Evolutionary conservation across 2,797 vertebrate genomes (phyloP), one percentile per base, ranked within the genome.

Genomic region (Neosilurus hyrtlii): DNA sequence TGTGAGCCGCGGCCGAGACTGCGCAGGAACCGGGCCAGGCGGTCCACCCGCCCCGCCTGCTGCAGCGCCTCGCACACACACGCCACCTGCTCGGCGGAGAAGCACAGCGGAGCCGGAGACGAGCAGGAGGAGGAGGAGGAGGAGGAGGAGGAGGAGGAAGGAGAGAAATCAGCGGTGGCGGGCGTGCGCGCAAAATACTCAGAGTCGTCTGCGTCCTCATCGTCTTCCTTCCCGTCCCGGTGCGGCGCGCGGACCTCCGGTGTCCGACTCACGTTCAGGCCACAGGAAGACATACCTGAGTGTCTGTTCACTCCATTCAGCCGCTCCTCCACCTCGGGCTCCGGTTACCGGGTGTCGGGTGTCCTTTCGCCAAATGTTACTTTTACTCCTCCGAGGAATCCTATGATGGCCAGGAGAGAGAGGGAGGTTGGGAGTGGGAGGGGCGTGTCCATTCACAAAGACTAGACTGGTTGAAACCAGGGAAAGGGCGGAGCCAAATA

Each of bases 21-120:
- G 96, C 97, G 97, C 85, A 99, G 90, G 93, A 99, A 99, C 91
- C 97, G 95, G 92, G 97, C 96, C 91, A 99, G 94, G 88, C 97
- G 96, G 90, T 99, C 97, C 95, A 99, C 95, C 92, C 98, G 96
- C 86, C 97, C 98, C 86, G 97, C 97, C 91, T 99, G 98, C 94
- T 98, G 97, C 94, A 99, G 89, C 86, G 97, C 98, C 93, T 99
- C 98, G 92, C 98, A 99, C 56, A 99, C 97, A 81, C 97, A 99
- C 87, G 97, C 97, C 91, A 99, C 97, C 89, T 99, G 98, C 92
- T 99, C 98, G 82, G 97, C 96, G 56, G 97, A 98, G 92, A 99
- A 98, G 15, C 68, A 62, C 37, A 81, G 0, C 37, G 67, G 30
- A 16, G 51, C 18, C 37, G 62, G 49, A n/a, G 66, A 70, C 3